Percentiles rank a stretch among this genome's conserved stretches.
Evolutionary conservation across 2,113 vertebrate species (phyloP).

Genomic region (Stercorarius parasiticus): DNA sequence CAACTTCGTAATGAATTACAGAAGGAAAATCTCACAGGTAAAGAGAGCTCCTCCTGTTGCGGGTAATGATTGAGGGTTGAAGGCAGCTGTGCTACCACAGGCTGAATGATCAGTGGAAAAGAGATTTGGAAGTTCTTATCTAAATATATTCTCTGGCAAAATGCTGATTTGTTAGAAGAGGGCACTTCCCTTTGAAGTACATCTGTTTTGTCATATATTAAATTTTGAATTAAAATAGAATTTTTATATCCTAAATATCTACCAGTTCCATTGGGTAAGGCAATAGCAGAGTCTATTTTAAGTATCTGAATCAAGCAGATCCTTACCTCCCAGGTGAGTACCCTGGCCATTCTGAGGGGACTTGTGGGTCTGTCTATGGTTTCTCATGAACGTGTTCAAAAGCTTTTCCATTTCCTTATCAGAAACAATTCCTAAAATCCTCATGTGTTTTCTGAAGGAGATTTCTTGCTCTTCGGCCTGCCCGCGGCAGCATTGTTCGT

Average conservation of each 20-base stretch:
- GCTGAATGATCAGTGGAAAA: background rate
- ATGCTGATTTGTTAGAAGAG: background rate
- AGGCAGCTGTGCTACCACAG: background rate
- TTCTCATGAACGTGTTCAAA: background rate
- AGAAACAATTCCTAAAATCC: background rate
- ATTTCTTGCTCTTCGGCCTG: background rate
- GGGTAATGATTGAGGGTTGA: background rate
- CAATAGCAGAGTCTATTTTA: background rate
- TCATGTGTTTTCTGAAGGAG: background rate
- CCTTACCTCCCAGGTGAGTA: background rate
- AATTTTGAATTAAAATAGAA: background rate
- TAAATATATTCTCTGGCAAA: background rate
- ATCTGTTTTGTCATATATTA: background rate
- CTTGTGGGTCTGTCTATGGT: background rate
- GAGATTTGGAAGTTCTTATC: background rate
- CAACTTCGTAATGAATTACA: constrained; percentile 79
- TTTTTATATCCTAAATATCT: background rate
- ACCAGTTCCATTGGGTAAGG: background rate
- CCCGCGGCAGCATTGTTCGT: background rate
- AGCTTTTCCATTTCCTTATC: background rate
- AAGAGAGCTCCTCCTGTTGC: background rate
- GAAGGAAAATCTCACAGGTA: constrained; percentile 87
- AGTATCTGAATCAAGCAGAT: background rate
- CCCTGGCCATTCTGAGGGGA: background rate
- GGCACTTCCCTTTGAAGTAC: background rate